Evolutionary conservation across 2,113 vertebrate genomes (phyloP).

Genomic region (Asarcornis scutulata): DNA sequence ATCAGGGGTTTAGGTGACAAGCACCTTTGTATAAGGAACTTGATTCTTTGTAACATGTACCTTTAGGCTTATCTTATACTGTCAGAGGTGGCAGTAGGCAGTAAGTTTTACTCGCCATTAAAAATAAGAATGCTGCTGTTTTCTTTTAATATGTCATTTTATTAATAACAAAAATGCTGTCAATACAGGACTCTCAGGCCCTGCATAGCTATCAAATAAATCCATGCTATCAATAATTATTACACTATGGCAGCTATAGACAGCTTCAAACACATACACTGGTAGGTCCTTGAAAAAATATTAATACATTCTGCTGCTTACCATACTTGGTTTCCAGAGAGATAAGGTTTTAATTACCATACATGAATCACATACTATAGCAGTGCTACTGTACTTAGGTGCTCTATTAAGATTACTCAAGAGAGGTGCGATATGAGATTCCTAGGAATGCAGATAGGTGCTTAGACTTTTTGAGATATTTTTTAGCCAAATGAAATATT

Average conservation of each 20-base stretch:
- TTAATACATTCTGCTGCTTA: not conserved
- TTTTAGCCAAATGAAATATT: not conserved
- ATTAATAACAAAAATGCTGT: not conserved
- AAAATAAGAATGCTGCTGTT: not conserved
- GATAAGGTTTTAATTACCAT: constrained; percentile 10
- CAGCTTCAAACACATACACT: not conserved
- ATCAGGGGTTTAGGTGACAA: constrained; percentile 57
- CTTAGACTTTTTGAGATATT: not conserved
- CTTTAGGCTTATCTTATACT: constrained; percentile 37
- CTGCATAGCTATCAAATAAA: constrained; percentile 11
- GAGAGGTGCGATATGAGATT: not conserved
- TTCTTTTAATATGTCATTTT: constrained; percentile 20
- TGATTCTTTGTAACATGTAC: constrained; percentile 16
- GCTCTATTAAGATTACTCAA: not conserved
- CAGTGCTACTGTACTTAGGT: not conserved
- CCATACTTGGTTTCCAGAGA: not conserved
- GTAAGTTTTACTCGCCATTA: constrained; percentile 28
- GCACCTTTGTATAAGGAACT: constrained; percentile 1
- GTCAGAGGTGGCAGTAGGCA: not conserved
- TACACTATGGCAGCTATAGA: not conserved
- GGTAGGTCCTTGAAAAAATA: not conserved
- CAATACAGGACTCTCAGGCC: not conserved
- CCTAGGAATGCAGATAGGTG: not conserved
- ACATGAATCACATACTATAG: not conserved
- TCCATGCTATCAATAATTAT: not conserved